Percentiles rank a stretch among this genome's conserved stretches.
Conservation (phyloP, 1,140 invertebrate species). For the Neotoxoptera formosana region DNA sequence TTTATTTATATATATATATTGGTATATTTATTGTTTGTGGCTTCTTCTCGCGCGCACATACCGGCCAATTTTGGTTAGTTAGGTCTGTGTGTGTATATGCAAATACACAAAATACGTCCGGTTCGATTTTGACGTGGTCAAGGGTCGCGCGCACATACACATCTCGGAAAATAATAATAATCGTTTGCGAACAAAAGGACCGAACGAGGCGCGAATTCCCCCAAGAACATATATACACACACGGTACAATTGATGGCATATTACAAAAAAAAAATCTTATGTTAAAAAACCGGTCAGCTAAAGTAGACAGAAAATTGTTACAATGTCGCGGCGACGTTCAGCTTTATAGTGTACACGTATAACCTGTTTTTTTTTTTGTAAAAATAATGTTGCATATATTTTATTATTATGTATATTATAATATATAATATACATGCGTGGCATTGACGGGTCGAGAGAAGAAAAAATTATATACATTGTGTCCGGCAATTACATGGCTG, state of each 20-base stretch:
- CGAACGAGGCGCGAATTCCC: slow-evolving; percentile 48
- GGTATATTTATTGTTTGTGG: slow-evolving; percentile 49
- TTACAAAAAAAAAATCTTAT: slow-evolving; percentile 36
- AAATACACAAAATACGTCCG: slow-evolving; percentile 25
- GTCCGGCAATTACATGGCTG: slow-evolving; percentile 46
- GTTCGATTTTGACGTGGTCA: slow-evolving; percentile 47
- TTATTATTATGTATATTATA: slow-evolving; percentile 18
- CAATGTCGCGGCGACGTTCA: slow-evolving; percentile 44
- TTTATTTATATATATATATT: not conserved
- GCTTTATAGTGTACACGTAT: slow-evolving; percentile 33
- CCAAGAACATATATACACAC: slow-evolving; percentile 1
- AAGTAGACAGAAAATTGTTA: slow-evolving; percentile 53
- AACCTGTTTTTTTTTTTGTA: slow-evolving; percentile 52
- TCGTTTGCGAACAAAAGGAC: slow-evolving; percentile 48
- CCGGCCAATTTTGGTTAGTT: slow-evolving; percentile 55
- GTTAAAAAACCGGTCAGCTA: slow-evolving; percentile 56
- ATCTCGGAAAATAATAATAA: slow-evolving; percentile 34
- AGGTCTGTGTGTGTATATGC: not conserved
- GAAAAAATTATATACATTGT: slow-evolving; percentile 18
- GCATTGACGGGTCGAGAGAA: slow-evolving; percentile 35
- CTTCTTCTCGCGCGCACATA: slow-evolving; percentile 11
- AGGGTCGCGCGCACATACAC: slow-evolving; percentile 33
- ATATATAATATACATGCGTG: not conserved
- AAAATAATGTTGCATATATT: slow-evolving; percentile 53
- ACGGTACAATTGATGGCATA: slow-evolving; percentile 38